Conservation (phyloP, 2,113 vertebrate genomes). For the Jaculus jaculus region DNA sequence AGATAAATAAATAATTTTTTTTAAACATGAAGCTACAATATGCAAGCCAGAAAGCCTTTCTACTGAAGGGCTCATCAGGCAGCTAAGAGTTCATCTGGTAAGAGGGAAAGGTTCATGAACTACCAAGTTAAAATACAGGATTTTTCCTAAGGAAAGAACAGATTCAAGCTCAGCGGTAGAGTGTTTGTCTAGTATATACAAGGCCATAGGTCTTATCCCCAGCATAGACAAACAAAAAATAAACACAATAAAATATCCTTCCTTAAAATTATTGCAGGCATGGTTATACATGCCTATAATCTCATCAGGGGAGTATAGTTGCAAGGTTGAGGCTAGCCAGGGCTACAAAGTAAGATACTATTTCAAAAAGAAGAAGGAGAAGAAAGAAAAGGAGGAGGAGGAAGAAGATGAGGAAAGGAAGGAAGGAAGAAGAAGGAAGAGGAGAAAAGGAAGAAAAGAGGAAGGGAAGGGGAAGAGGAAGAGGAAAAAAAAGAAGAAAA, state of each 20-base stretch:
- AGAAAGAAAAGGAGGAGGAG: background rate
- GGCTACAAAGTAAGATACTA: background rate
- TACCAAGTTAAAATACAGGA: background rate
- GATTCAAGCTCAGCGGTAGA: background rate
- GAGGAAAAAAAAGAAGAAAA: background rate
- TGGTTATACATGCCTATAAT: too few species aligned
- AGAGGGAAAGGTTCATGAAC: slow-evolving; percentile 18
- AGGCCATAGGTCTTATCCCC: background rate
- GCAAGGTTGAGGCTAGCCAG: background rate
- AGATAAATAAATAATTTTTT: too few species aligned
- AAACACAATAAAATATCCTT: background rate
- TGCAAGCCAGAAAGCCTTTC: slow-evolving; percentile 28
- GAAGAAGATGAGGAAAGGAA: too few species aligned
- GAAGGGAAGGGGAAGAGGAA: too few species aligned
- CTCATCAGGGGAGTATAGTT: too few species aligned
- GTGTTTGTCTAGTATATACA: background rate
- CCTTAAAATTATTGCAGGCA: background rate
- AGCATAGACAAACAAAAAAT: too few species aligned
- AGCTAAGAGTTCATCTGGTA: background rate
- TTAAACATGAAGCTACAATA: background rate
- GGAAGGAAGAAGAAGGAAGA: background rate
- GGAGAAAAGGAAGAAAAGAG: background rate
- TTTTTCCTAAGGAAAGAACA: background rate
- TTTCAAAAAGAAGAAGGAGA: background rate
- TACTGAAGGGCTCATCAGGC: background rate